phyloP scores from a whole-genome alignment of 2,888 invertebrate species.

The Calameuta filiformis region DNA sequence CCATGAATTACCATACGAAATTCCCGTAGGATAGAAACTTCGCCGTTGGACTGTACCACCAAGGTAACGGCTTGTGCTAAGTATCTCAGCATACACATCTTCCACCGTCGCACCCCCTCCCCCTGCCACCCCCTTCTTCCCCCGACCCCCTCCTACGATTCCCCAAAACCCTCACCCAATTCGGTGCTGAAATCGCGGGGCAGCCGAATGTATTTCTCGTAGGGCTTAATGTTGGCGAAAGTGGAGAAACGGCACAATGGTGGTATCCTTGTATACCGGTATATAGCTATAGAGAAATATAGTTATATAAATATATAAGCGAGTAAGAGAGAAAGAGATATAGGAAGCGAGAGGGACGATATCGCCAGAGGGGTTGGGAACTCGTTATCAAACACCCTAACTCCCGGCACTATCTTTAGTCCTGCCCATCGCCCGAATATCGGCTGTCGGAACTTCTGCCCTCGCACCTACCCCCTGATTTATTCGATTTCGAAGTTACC shows the following conservation, averaged over 20 bases:
- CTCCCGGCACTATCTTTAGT: constrained; percentile 24
- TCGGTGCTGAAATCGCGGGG: constrained; percentile 31
- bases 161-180: constrained; percentile 16
- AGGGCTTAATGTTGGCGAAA: constrained; percentile 41
- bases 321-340: background rate
- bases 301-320: background rate
- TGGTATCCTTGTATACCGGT: background rate
- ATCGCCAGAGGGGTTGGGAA: constrained; percentile 20
- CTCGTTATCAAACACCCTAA: constrained; percentile 33
- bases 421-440: constrained; percentile 28
- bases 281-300: background rate
- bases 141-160: constrained; percentile 17
- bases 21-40: constrained; percentile 23
- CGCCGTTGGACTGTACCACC: constrained; percentile 36
- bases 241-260: constrained; percentile 32
- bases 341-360: background rate
- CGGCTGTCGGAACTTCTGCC: constrained; percentile 28
- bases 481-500: constrained; percentile 27
- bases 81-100: constrained; percentile 42
- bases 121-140: constrained; percentile 1
- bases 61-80: constrained; percentile 43
- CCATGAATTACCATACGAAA: constrained; percentile 18
- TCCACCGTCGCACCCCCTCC: constrained; percentile 13
- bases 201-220: constrained; percentile 37
- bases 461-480: constrained; percentile 26